phyloP scores from a whole-genome alignment of 2,797 vertebrate species.

The Acanthopagrus latus region DNA sequence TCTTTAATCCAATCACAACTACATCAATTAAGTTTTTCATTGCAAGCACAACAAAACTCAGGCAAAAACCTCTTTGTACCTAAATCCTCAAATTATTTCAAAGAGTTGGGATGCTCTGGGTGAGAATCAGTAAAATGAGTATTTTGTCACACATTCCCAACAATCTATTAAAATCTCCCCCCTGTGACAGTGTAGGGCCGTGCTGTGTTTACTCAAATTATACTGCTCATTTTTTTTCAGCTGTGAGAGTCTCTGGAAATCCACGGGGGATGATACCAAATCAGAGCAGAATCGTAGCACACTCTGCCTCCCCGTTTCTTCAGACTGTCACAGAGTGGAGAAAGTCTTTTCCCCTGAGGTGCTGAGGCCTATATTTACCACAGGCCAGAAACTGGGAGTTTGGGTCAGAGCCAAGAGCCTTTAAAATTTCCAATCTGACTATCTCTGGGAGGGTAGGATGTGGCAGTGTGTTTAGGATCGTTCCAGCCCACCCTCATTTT shows the following conservation, averaged over 20 bases:
- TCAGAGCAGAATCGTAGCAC: constrained; percentile 16
- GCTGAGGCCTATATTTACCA: constrained; percentile 57
- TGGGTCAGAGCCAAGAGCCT: background rate
- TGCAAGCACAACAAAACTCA: background rate
- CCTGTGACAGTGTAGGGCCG: background rate
- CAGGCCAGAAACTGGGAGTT: constrained; percentile 30
- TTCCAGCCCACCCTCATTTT: constrained; percentile 51
- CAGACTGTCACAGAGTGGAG: constrained; percentile 28
- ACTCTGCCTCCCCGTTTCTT: constrained; percentile 43
- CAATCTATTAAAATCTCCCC: constrained; percentile 16
- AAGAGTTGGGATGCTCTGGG: constrained; percentile 9
- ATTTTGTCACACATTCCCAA: constrained; percentile 8
- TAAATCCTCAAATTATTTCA: constrained; percentile 16
- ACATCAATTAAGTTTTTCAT: background rate
- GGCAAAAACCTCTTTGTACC: background rate
- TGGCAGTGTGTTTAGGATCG: constrained; percentile 54
- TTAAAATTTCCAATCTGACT: constrained; percentile 48
- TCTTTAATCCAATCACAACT: background rate
- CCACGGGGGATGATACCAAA: constrained; percentile 28
- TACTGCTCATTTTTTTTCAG: background rate
- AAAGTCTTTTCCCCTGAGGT: constrained; percentile 35
- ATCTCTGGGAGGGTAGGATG: constrained; percentile 53
- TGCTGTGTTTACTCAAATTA: constrained; percentile 29
- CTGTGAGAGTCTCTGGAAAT: background rate
- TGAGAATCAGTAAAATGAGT: background rate